These are phyloP conservation scores for Amniataba percoides DNA, from an alignment of 2,797 vertebrate species.

Conservation along the genomic window DNA sequence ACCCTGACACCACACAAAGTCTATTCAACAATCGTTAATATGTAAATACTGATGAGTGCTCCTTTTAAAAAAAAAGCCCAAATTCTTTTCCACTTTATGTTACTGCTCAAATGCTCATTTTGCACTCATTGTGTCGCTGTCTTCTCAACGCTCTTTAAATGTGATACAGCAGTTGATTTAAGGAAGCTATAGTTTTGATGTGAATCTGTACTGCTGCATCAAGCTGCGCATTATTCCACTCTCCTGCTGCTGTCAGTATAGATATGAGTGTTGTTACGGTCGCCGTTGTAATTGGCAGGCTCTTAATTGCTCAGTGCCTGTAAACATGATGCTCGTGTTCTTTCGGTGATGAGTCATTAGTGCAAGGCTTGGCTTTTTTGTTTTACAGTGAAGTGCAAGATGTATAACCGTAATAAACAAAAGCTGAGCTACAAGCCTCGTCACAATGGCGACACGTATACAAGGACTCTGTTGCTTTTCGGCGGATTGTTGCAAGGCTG, in stretches of 20 bases:
- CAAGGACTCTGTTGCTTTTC: conserved; percentile 38
- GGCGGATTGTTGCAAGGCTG: conserved; percentile 8
- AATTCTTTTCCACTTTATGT: conserved; percentile 13
- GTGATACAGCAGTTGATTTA: conserved; percentile 15
- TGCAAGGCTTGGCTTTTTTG: conserved; percentile 56
- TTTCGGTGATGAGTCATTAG: conserved; percentile 66
- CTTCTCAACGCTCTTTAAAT: background rate
- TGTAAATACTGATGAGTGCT: background rate
- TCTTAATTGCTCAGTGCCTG: conserved; percentile 66
- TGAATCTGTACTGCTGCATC: conserved; percentile 34
- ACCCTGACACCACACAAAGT: background rate
- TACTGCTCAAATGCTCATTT: background rate
- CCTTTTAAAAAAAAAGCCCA: too few species aligned
- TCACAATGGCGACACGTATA: conserved; percentile 17
- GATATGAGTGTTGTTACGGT: conserved; percentile 46
- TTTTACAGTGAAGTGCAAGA: conserved; percentile 59
- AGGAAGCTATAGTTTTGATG: conserved; percentile 8
- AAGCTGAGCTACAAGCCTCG: conserved; percentile 23
- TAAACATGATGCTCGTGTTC: conserved; percentile 65
- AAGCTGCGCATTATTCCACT: conserved; percentile 2
- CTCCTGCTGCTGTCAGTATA: conserved; percentile 40
- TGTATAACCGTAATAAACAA: conserved; percentile 62
- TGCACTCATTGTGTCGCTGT: background rate
- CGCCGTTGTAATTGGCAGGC: conserved; percentile 64
- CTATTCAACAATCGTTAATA: background rate